Conservation (phyloP, 2,888 invertebrate species). For the Caenorhabditis virilis region DNA sequence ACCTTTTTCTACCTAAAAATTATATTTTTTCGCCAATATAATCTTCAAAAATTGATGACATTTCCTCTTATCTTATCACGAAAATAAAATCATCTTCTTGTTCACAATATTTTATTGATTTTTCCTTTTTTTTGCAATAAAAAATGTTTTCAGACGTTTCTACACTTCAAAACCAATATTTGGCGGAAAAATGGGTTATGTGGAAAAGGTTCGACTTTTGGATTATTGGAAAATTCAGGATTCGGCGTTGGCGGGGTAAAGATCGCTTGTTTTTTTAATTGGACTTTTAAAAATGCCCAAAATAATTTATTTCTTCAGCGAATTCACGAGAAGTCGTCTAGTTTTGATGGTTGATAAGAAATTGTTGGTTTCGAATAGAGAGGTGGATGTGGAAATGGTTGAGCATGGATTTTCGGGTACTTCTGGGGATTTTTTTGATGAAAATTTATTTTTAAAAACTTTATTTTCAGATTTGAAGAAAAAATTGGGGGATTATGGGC, state of each 20-base stretch:
- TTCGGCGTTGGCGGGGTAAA: constrained; percentile 21
- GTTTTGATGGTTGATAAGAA: constrained; percentile 52
- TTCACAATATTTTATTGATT: background rate
- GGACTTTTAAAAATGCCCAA: too few relatives aligned
- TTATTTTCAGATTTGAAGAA: constrained; percentile 41
- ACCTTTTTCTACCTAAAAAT: too few relatives aligned
- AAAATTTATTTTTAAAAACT: background rate
- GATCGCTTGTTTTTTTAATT: too few relatives aligned
- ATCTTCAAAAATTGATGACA: too few relatives aligned
- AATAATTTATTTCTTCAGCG: constrained; percentile 28
- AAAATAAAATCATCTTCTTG: background rate
- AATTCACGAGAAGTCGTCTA: constrained; percentile 45
- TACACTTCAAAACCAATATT: background rate
- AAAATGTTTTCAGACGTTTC: background rate
- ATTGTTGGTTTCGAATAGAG: constrained; percentile 46
- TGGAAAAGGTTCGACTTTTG: constrained; percentile 45
- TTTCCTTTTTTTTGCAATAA: background rate
- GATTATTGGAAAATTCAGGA: constrained; percentile 56
- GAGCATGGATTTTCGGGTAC: constrained; percentile 8
- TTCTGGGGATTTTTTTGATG: constrained; percentile 1
- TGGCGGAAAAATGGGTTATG: constrained; percentile 28
- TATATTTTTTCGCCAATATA: too few relatives aligned
- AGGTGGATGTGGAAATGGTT: constrained; percentile 19
- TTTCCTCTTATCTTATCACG: too few relatives aligned
- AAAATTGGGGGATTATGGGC: constrained; percentile 54